Base-by-base conservation (phyloP, 2,113 vertebrate genomes). In the Mormyrus iriodes region DNA sequence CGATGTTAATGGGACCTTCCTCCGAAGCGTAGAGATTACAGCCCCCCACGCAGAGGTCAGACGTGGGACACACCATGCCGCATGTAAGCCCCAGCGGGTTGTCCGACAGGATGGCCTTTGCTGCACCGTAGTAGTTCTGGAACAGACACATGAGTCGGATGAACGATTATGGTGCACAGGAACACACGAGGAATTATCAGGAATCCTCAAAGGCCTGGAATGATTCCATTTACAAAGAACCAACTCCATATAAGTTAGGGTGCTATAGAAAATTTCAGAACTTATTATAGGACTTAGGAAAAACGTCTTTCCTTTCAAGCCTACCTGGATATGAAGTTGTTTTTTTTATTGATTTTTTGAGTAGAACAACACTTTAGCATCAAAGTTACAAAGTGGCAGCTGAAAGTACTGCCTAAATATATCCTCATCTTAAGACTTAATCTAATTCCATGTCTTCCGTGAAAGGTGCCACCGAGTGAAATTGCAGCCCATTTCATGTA, bases 41-140 rank as follows among this genome's bases (percentile, higher is more conserved):
- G 90, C 96, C 96, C 89, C 96, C 97, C 85, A 97, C 97, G 90
- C 97, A 97, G 86, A 97, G 97, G 92, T 97, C 97, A 27, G 97
- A 97, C 65, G 97, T 97, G 73, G 97, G 97, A 90, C 97, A 97
- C 27, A 97, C 96, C 97, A 97, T 97, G 90, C 97, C 97, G 0
- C 97, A 98, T 0, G 96, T 97, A 90, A 97, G 92, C 84, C 97
- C 97, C 88, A 97, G 95, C 0, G 97, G 97, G 90, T 97, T 97
- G 93, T 97, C 97, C 35, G 97, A 97, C 93, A 98, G 93, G 88
- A 97, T 97, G 89, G 95, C 95, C 92, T 95, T 97, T 53, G 97
- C 97, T 91, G 97, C 96, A 91, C 97, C 97, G 31, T 97, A 98
- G 91, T 97, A 97, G 93, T 97, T 97, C 97, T 97, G 89, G 90